Conservation (phyloP, 2,888 invertebrate species). For the Sphaeridia pumilis region DNA sequence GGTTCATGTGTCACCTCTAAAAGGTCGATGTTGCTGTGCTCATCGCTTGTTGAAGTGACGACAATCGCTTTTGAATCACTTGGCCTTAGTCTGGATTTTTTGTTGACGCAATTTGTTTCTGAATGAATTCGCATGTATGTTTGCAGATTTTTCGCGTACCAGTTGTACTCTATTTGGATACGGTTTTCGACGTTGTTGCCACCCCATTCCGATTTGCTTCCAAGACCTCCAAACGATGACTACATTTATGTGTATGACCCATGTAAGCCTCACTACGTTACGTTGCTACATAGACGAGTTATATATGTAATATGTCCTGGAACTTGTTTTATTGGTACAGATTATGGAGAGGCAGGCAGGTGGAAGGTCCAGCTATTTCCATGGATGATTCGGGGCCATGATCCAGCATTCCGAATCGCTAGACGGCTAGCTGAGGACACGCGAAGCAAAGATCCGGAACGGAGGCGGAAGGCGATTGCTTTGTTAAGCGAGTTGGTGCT, state of each 20-base stretch:
- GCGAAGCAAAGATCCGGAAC: conserved; percentile 7
- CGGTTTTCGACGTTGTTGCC: conserved; percentile 11
- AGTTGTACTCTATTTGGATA: conserved; percentile 7
- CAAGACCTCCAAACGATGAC: background rate
- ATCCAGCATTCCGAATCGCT: conserved; percentile 14
- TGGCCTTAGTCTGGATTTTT: background rate
- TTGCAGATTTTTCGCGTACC: conserved; percentile 5
- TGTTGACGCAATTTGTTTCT: background rate
- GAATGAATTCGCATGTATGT: background rate
- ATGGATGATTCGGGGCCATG: conserved; percentile 6
- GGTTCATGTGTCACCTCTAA: too few species aligned
- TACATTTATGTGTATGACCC: conserved; percentile 20
- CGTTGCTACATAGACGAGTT: background rate
- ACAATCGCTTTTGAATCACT: too few species aligned
- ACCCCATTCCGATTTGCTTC: conserved; percentile 5
- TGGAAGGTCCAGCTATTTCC: conserved; percentile 9
- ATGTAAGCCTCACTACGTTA: conserved; percentile 13
- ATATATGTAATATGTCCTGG: background rate
- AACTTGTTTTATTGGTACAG: too few species aligned
- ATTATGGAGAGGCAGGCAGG: conserved; percentile 5
- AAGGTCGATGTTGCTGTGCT: too few species aligned
- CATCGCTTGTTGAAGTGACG: too few species aligned
- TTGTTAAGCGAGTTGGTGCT: conserved; percentile 14
- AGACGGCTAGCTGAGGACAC: conserved; percentile 20
- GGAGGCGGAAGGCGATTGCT: conserved; percentile 17